Evolutionary conservation across 2,797 vertebrate species (phyloP), one percentile per base, ranked within the genome.

Genomic region (Sylvilagus floridanus): DNA sequence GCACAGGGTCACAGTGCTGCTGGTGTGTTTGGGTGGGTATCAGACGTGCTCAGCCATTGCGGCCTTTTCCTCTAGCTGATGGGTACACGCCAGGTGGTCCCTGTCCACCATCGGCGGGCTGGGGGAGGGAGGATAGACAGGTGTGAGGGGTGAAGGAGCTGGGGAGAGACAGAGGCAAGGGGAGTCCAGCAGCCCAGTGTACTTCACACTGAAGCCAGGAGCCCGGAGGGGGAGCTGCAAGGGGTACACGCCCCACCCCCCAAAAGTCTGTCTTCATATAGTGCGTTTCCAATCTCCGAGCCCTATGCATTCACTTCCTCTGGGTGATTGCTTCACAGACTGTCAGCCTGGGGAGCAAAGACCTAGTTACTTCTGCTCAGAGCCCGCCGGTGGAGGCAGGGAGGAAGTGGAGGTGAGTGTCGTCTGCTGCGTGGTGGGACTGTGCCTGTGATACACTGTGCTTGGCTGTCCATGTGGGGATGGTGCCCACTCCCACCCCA

Each of bases 31-130:
- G 16, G 12, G 9, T 7, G 42, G 4, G 9, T 50, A 1, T 60
- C 1, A 9, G 77, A 71, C 4, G 2, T 50, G 35, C 76, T 8
- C 30, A 14, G 54, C 16, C 42, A 0, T 68, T 52, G 83, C 86
- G 37, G 28, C 28, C 57, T 60, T 76, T 78, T 94, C 69, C 57
- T 95, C 2, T 0, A 79, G 91, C 50, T 76, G 84, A 88, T 71
- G 88, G 94, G 92, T 94, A 84, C 2, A 54, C 94, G 42, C 84
- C 65, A 72, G 24, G 73, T 83, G 77, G 90, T 22, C 72, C 52
- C 37, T 91, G 47, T 14, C 50, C 30, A 1, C 21, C 4, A 6
- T 35, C 35, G 4, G 91, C 66, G 63, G 82, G 10, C 57, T 78
- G 75, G 65, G 54, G 63, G 57, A 88, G 17, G 21, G 71, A 66